Conservation (phyloP, 2,888 invertebrate genomes). For the Eristalinus sepulchralis region DNA sequence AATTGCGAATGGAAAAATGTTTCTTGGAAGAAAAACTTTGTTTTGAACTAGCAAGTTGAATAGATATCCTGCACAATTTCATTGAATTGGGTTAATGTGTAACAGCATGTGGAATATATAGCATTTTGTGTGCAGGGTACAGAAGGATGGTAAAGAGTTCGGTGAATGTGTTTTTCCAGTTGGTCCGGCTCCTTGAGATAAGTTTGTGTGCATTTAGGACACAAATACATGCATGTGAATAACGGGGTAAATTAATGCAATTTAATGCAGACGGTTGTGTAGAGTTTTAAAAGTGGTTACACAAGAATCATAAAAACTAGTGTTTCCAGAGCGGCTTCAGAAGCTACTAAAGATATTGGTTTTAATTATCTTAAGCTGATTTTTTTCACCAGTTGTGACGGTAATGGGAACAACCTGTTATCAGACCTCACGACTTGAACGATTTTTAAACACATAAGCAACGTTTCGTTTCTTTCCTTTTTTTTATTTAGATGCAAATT, state of each 20-base stretch:
- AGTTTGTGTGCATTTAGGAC: neutral
- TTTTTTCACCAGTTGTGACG: neutral
- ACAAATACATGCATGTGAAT: neutral
- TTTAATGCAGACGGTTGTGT: neutral
- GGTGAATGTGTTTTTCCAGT: neutral
- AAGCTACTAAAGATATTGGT: neutral
- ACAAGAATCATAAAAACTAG: neutral
- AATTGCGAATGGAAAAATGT: constrained; percentile 5
- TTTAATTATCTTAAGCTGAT: neutral
- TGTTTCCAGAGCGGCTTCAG: neutral
- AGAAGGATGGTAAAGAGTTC: neutral
- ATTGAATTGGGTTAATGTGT: constrained; percentile 19
- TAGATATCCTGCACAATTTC: neutral
- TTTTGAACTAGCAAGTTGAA: neutral
- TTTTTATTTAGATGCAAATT: too few species aligned
- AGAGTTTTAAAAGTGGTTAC: neutral
- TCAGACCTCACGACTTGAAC: neutral
- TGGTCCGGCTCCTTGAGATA: neutral
- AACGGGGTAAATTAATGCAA: neutral
- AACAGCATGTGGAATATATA: constrained; percentile 8
- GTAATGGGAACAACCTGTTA: neutral
- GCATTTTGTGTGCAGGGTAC: neutral
- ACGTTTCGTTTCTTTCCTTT: too few species aligned
- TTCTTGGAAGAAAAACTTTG: neutral
- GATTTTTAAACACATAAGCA: too few species aligned